A percentile compares a stretch with the other conserved stretches of the same genome.
phyloP scores from a whole-genome alignment of 2,797 vertebrate species.

The Epinephelus malabaricus region DNA sequence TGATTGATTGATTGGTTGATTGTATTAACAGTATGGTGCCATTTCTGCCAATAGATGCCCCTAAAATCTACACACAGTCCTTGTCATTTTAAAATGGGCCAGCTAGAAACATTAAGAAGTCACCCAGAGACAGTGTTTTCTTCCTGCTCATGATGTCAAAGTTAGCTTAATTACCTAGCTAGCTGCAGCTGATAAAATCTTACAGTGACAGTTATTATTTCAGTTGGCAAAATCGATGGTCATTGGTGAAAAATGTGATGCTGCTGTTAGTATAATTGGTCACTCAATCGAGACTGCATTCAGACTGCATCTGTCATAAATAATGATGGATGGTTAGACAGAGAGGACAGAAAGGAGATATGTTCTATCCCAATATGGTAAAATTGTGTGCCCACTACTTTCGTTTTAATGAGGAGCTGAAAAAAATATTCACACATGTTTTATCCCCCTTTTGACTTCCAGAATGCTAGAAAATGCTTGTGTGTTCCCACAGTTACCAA shows the following conservation, averaged over 20 bases:
- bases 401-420: neutral
- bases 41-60: no score
- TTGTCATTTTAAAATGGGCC: neutral
- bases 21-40: no score
- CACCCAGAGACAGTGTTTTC: neutral
- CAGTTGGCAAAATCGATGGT: neutral
- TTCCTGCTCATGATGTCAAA: neutral
- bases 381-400: neutral
- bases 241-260: neutral
- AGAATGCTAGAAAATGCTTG: neutral
- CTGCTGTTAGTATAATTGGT: neutral
- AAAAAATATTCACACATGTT: neutral
- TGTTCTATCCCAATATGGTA: neutral
- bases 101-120: neutral
- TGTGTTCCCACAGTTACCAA: neutral
- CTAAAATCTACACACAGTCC: neutral
- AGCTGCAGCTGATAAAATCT: neutral
- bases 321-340: constrained; percentile 8
- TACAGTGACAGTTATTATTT: neutral
- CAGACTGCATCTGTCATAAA: constrained; percentile 10
- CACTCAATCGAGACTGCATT: neutral
- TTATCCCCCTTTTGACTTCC: neutral
- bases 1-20: no score
- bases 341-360: neutral
- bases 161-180: neutral